Evolutionary conservation across 2,888 invertebrate genomes (phyloP).

Genomic region (Endotricha flammealis): DNA sequence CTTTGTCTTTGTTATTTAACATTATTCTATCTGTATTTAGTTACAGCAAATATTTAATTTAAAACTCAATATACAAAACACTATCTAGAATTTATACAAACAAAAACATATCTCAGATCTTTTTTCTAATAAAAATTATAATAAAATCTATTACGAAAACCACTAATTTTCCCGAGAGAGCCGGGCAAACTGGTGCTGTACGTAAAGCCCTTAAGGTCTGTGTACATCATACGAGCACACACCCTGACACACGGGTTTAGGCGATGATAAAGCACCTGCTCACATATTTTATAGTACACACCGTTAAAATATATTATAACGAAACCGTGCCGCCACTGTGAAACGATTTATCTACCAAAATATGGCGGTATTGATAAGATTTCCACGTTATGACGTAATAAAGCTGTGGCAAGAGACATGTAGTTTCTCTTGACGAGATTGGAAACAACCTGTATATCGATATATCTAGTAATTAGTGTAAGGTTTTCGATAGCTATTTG

Average conservation of each 20-base stretch:
- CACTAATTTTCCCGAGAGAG: conserved; percentile 51
- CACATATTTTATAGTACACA: conserved; percentile 68
- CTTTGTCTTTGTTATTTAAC: too few relatives aligned
- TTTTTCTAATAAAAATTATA: too few relatives aligned
- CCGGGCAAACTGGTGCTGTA: conserved; percentile 34
- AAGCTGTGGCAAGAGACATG: too few relatives aligned
- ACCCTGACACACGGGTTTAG: conserved; percentile 67
- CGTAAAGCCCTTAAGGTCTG: conserved; percentile 61
- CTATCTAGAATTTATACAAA: too few relatives aligned
- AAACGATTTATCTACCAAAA: conserved; percentile 13
- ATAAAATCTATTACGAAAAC: conserved; percentile 55
- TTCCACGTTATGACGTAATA: not conserved
- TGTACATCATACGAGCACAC: conserved; percentile 62
- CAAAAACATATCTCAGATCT: too few relatives aligned
- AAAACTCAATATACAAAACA: too few relatives aligned
- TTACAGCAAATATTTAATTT: too few relatives aligned
- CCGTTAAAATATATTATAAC: conserved; percentile 53
- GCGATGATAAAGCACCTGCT: conserved; percentile 71
- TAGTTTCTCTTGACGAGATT: conserved; percentile 1
- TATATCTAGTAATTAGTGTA: too few relatives aligned
- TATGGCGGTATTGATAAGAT: conserved; percentile 9
- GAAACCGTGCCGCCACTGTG: conserved; percentile 13
- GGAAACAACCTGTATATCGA: too few relatives aligned
- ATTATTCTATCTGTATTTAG: too few relatives aligned
- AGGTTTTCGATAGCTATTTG: too few relatives aligned